These are phyloP conservation scores for Zophobas atratus DNA, from an alignment of 1,140 invertebrate species.

Conservation along the genomic window DNA sequence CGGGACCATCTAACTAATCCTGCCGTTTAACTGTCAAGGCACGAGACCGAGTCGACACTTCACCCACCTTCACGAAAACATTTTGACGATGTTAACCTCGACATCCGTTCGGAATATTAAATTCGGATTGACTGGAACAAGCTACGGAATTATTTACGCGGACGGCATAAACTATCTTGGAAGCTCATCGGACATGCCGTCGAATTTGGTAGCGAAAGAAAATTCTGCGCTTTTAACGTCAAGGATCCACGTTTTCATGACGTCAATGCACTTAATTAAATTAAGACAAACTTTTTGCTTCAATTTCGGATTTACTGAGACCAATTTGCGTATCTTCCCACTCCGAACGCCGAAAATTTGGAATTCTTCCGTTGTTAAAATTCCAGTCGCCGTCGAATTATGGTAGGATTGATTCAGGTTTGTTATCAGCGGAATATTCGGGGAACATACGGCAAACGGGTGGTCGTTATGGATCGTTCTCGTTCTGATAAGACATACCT, in stretches of 20 bases:
- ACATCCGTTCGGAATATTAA: neutral
- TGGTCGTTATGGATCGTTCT: conserved; percentile 40
- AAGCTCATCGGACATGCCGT: neutral
- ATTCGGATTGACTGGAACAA: neutral
- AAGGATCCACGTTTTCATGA: too few species aligned
- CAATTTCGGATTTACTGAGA: neutral
- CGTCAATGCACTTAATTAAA: too few species aligned
- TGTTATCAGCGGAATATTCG: conserved; percentile 30
- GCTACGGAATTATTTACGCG: conserved; percentile 2
- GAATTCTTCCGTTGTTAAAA: conserved; percentile 13
- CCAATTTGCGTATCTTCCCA: neutral
- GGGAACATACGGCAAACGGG: conserved; percentile 38
- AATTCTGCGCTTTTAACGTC: too few species aligned
- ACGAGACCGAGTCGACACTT: conserved; percentile 45
- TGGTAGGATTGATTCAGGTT: conserved; percentile 5
- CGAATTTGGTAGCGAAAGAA: neutral
- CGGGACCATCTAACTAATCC: conserved; percentile 44
- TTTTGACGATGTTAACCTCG: conserved; percentile 13
- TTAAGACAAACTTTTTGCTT: too few species aligned
- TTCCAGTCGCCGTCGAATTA: conserved; percentile 14
- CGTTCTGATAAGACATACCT: conserved; percentile 40
- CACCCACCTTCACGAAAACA: conserved; percentile 29
- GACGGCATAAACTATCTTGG: neutral
- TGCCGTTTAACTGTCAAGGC: conserved; percentile 48
- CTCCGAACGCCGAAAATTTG: neutral